phyloP scores from a whole-genome alignment of 2,797 vertebrate genomes.

The Notoglanidium macrostoma region DNA sequence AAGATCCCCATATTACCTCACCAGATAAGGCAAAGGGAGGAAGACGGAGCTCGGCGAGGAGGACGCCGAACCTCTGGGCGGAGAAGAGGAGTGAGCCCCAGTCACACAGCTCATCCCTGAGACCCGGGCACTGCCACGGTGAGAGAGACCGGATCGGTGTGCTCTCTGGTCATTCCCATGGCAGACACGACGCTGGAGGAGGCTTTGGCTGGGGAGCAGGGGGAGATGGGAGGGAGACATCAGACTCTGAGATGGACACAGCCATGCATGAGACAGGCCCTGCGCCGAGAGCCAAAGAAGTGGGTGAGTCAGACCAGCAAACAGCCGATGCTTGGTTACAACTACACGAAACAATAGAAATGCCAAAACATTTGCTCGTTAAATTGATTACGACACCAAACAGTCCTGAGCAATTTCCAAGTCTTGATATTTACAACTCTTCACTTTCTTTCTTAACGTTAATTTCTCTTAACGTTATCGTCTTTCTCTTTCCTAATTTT shows the following conservation, averaged over 20 bases:
- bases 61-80: conserved; percentile 44
- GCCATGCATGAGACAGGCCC: conserved; percentile 49
- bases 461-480: not conserved
- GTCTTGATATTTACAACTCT: not conserved
- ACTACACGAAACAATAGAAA: not conserved
- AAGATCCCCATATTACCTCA: conserved; percentile 83
- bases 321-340: not conserved
- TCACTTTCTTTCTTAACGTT: not conserved
- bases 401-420: not conserved
- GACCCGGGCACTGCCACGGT: conserved; percentile 26
- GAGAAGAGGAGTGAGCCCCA: conserved; percentile 36
- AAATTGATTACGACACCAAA: not conserved
- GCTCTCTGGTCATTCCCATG: conserved; percentile 38
- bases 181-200: conserved; percentile 43
- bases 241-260: conserved; percentile 41
- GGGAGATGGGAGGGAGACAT: conserved; percentile 45
- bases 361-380: not conserved
- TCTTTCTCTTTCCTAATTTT: not conserved
- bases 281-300: conserved; percentile 62
- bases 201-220: conserved; percentile 42
- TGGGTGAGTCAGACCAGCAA: conserved; percentile 70
- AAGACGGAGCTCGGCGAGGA: conserved; percentile 43
- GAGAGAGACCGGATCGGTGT: conserved; percentile 19
- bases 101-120: conserved; percentile 9
- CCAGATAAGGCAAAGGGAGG: conserved; percentile 75